Conservation (phyloP, 2,797 vertebrate genomes). For the Pseudochirops corinnae region DNA sequence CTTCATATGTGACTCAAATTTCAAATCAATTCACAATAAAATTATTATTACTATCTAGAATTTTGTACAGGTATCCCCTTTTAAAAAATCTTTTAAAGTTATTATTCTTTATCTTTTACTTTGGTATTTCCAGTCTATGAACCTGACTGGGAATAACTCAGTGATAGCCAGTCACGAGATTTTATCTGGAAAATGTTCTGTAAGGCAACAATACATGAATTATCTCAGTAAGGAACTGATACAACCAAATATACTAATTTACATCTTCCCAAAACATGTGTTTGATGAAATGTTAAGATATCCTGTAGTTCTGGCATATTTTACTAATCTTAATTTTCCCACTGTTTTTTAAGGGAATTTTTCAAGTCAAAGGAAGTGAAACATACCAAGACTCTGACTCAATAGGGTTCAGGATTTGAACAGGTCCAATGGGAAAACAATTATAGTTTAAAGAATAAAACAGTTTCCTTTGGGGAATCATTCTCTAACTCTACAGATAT, state of each 20-base stretch:
- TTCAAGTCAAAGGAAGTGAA: not conserved
- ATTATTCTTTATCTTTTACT: conserved; percentile 52
- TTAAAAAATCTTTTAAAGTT: conserved; percentile 36
- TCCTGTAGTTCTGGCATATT: conserved; percentile 17
- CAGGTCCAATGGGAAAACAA: conserved; percentile 1
- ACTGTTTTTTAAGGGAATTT: conserved; percentile 28
- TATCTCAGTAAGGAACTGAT: conserved; percentile 11
- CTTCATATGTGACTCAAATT: conserved; percentile 41
- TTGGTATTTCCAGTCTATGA: conserved; percentile 31
- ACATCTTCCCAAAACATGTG: conserved; percentile 14
- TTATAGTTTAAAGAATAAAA: conserved; percentile 36
- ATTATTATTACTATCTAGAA: not conserved
- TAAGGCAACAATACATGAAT: conserved; percentile 40
- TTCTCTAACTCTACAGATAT: not conserved
- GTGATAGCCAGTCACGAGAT: conserved; percentile 22
- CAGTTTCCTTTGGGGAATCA: not conserved
- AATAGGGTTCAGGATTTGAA: not conserved
- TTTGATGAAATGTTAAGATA: conserved; percentile 17
- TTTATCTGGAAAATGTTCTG: conserved; percentile 54
- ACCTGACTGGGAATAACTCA: conserved; percentile 54
- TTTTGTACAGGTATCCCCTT: not conserved
- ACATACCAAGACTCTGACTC: not conserved
- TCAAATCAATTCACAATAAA: not conserved
- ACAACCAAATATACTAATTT: not conserved
- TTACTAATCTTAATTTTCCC: not conserved